These are phyloP conservation scores for Brachyrhaphis roseni DNA, from an alignment of 2,797 vertebrate genomes.

Conservation along the genomic window DNA sequence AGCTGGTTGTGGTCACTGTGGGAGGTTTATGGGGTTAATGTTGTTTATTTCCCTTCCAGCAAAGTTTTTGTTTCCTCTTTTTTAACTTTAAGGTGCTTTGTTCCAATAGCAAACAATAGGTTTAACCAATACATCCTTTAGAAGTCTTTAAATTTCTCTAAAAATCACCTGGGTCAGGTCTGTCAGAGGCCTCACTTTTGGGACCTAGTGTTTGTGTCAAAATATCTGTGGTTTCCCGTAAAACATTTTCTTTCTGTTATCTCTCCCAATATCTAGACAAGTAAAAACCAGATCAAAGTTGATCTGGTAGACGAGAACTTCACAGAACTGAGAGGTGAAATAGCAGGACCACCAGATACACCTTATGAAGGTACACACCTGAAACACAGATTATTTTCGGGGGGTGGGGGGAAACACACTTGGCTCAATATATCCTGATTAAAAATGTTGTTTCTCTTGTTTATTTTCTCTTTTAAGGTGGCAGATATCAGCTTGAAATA, in stretches of 20 bases:
- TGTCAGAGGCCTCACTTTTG: not conserved
- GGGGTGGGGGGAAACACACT: no score
- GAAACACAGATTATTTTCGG: no score
- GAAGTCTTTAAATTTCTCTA: not conserved
- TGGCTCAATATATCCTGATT: not conserved
- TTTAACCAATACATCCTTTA: constrained; percentile 3
- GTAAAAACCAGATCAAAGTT: constrained; percentile 99
- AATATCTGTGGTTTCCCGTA: not conserved
- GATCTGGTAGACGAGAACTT: constrained; percentile 99
- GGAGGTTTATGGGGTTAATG: not conserved
- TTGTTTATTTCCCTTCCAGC: not conserved
- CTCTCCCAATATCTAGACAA: constrained; percentile 83
- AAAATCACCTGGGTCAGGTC: not conserved
- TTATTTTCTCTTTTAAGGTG: constrained; percentile 80
- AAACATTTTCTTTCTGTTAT: not conserved
- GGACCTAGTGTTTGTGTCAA: not conserved
- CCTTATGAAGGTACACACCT: constrained; percentile 92
- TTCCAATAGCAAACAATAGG: not conserved
- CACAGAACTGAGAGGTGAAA: constrained; percentile 98
- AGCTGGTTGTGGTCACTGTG: not conserved
- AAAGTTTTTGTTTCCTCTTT: constrained; percentile 1
- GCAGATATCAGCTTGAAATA: constrained; percentile 97
- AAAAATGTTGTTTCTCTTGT: not conserved
- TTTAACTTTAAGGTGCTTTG: constrained; percentile 39
- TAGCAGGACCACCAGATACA: constrained; percentile 98